These are phyloP conservation scores for Umimayanthus chanpuru DNA, from an alignment of 92 coral and sea anemone species.

Conservation along the genomic window DNA sequence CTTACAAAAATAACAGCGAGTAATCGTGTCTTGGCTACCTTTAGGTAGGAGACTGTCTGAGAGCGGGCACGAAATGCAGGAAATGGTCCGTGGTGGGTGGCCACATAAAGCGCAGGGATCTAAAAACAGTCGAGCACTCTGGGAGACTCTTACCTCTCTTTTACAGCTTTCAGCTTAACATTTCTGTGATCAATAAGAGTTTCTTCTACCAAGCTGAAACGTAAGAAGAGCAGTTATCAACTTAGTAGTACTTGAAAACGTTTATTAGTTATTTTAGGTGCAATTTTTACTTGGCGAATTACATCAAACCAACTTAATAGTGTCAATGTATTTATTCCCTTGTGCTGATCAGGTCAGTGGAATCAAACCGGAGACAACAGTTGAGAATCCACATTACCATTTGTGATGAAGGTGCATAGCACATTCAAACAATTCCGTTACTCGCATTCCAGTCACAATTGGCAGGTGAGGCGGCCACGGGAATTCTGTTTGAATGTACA, in stretches of 20 bases:
- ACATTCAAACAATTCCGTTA: slow-evolving; percentile 66
- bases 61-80: too few relatives aligned
- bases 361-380: not conserved
- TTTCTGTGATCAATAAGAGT: slow-evolving; percentile 86
- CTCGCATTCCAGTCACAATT: slow-evolving; percentile 68
- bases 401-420: slow-evolving; percentile 72
- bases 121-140: not conserved
- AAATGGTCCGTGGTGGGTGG: too few relatives aligned
- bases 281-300: too few relatives aligned
- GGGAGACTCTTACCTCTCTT: slow-evolving; percentile 76
- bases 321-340: too few relatives aligned
- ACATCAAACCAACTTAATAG: too few relatives aligned
- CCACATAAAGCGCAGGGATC: too few relatives aligned
- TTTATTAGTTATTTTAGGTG: too few relatives aligned
- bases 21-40: too few relatives aligned
- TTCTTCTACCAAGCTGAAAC: slow-evolving; percentile 81
- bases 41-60: too few relatives aligned
- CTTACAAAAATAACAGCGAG: too few relatives aligned
- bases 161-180: slow-evolving; percentile 91
- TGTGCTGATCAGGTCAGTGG: not conserved
- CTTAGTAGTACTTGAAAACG: not conserved
- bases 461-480: slow-evolving; percentile 84
- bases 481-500: slow-evolving; percentile 45
- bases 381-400: slow-evolving; percentile 55
- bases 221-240: not conserved